Conservation (phyloP, 2,113 vertebrate genomes). For the Catharus fuscescens region DNA sequence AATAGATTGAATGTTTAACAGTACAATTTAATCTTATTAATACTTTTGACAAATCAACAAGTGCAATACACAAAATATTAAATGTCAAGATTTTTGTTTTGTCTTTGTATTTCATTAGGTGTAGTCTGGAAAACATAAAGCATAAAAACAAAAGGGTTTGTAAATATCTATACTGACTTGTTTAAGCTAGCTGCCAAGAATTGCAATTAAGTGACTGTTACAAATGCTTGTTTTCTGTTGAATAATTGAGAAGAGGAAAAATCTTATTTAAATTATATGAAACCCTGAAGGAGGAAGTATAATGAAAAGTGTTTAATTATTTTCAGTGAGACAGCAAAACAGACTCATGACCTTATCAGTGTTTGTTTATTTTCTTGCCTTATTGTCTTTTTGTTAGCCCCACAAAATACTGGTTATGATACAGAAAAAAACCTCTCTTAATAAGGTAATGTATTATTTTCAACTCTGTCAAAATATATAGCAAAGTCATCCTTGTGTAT, state of each 20-base stretch:
- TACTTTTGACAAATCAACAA: not conserved
- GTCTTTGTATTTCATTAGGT: not conserved
- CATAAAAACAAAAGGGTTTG: not conserved
- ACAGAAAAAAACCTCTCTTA: not conserved
- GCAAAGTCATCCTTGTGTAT: not conserved
- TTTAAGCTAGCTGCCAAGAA: not conserved
- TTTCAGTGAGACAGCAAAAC: slow-evolving; percentile 26
- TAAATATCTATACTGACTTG: not conserved
- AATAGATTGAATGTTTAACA: not conserved
- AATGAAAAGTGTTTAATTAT: slow-evolving; percentile 22
- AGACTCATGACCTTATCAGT: not conserved
- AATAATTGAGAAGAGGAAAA: not conserved
- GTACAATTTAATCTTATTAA: not conserved
- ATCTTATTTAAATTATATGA: not conserved
- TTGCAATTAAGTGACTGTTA: not conserved
- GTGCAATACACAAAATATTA: not conserved
- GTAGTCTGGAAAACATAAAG: not conserved
- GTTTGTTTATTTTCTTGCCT: not conserved
- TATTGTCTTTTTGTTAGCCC: not conserved
- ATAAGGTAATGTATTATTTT: not conserved
- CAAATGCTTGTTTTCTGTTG: slow-evolving; percentile 18
- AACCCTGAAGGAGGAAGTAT: not conserved
- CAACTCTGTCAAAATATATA: not conserved
- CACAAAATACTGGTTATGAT: slow-evolving; percentile 11
- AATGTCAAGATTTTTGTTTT: not conserved